A percentile compares a stretch with the other conserved stretches of the same genome.
Conservation (phyloP, 1,140 invertebrate species). For the Anoplophora glabripennis region DNA sequence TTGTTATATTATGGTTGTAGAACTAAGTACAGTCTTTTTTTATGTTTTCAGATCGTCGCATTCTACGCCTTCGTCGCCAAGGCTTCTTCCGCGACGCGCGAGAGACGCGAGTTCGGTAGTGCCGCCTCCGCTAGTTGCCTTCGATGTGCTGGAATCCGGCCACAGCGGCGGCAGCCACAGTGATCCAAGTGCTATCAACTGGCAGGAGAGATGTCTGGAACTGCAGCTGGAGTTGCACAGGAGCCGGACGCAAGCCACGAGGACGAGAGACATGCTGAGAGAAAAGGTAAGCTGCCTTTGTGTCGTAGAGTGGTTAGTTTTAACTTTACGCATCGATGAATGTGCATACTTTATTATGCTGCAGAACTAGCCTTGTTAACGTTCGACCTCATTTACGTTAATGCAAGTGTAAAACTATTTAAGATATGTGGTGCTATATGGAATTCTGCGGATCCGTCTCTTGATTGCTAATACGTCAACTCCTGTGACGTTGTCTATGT, state of each 20-base stretch:
- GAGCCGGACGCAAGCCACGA: slow-evolving; percentile 77
- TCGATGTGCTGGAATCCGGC: slow-evolving; percentile 34
- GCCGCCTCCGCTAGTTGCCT: slow-evolving; percentile 51
- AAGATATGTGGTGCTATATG: no score
- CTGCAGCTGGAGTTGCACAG: slow-evolving; percentile 78
- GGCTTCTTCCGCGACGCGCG: slow-evolving; percentile 60
- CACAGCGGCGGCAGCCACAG: slow-evolving; percentile 42
- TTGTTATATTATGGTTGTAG: no score
- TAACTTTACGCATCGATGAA: no score
- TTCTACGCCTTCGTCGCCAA: slow-evolving; percentile 66
- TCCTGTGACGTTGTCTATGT: no score
- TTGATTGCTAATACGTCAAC: no score
- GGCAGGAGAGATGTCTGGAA: slow-evolving; percentile 81
- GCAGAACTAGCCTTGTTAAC: no score
- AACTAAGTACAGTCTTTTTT: no score
- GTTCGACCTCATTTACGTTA: no score
- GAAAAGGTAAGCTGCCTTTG: slow-evolving; percentile 67
- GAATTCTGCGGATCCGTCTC: no score
- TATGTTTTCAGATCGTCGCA: slow-evolving; percentile 39
- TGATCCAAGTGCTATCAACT: slow-evolving; percentile 60
- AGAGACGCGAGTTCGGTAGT: slow-evolving; percentile 37
- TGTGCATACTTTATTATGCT: no score
- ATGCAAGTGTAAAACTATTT: no score
- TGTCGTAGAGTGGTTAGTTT: no score
- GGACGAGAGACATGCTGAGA: slow-evolving; percentile 77